These are phyloP conservation scores for Gallinago stenura DNA, from an alignment of 2,797 vertebrate species.

Conservation along the genomic window DNA sequence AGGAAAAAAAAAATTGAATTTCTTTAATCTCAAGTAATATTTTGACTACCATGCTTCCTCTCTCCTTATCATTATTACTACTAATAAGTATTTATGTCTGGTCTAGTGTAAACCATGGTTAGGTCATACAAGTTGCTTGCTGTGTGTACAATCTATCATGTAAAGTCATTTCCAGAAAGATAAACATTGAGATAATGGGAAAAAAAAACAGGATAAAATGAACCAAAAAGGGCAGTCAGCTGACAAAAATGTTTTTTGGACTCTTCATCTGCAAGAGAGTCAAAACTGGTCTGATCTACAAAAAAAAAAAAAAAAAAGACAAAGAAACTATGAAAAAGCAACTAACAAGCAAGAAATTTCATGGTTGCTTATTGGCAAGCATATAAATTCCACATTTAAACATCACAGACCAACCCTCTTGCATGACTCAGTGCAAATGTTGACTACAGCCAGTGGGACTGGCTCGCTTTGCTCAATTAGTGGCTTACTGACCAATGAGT, in stretches of 20 bases:
- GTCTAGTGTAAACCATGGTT: not conserved
- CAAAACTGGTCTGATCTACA: not conserved
- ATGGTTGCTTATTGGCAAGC: not conserved
- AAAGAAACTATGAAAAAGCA: not conserved
- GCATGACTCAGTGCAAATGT: not conserved
- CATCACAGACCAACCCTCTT: not conserved
- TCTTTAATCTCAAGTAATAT: not conserved
- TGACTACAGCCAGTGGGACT: not conserved
- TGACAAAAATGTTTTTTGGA: not conserved
- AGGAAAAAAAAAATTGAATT: not conserved
- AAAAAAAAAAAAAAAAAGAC: not conserved
- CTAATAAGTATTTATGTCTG: not conserved
- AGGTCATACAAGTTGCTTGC: not conserved
- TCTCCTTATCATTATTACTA: not conserved
- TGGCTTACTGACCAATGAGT: conserved; percentile 9
- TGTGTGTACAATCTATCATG: not conserved
- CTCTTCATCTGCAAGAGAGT: not conserved
- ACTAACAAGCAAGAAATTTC: not conserved
- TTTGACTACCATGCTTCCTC: conserved; percentile 1
- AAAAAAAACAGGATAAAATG: not conserved
- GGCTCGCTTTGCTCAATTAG: not conserved
- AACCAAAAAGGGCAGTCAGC: not conserved
- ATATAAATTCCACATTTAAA: not conserved
- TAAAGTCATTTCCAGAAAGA: conserved; percentile 15
- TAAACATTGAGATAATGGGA: not conserved